Base-by-base conservation (phyloP, 2,797 vertebrate species). In the Thunnus albacares region DNA sequence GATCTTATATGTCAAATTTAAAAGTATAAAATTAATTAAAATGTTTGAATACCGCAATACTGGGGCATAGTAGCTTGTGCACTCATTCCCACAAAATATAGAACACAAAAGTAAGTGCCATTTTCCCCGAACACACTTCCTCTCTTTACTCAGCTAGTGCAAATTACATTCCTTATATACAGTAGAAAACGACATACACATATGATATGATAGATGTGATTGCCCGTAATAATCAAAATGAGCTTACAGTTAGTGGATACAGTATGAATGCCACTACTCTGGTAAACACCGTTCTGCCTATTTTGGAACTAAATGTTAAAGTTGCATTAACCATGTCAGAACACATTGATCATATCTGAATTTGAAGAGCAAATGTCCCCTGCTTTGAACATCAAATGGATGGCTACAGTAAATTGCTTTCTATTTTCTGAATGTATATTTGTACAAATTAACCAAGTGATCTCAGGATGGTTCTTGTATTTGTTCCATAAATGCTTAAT, bases 41-140 rank as follows among this genome's bases (percentile, higher is more conserved):
- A 60, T 20, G 18, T 12, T 3, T 49, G 43, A 20, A 41, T 12
- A 59, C 1, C 1, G 10, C 30, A 67, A 51, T 10, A 67, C 4
- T 63, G 41, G 10, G 12, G 22, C 15, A 71, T 18, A 47, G 11
- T 14, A 14, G 6, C 6, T 14, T 6, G 12, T 61, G 28, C 41
- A 64, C 6, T 62, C 57, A 67, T 64, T 49, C 26, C 18, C 1
- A n/a, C 6, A 33, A 57, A 70, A 64, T n/a, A 24, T 14, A 38
- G 1, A 62, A 41, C 18, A 20, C 3, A 35, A 55, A 49, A 55
- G 3, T 41, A 22, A 24, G 30, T 68, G 20, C 17, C 75, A 3
- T 56, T 3, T 43, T 75, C 6, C 2, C 0, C 1, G 18, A 79
- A 77, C 75, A 87, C 71, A 89, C 87, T 88, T 89, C 57, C 84